Evolutionary conservation across 2,888 invertebrate species (phyloP).

Genomic region (Buathra laborator): DNA sequence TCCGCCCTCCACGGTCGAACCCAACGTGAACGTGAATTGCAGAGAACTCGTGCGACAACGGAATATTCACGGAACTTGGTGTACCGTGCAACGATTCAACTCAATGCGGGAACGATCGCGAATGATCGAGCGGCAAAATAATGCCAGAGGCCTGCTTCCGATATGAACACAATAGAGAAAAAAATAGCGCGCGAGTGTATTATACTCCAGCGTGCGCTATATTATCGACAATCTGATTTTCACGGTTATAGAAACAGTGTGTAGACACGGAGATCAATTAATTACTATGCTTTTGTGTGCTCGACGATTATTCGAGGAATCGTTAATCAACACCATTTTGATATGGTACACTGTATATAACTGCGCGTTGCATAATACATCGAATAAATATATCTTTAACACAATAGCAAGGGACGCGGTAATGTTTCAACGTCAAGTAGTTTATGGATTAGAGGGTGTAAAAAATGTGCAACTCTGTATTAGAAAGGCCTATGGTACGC

Average conservation of each 20-base stretch:
- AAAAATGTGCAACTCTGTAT: too few relatives aligned
- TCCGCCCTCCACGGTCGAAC: slow-evolving; percentile 30
- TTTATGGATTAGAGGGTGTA: too few relatives aligned
- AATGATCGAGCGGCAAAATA: slow-evolving; percentile 57
- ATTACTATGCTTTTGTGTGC: slow-evolving; percentile 43
- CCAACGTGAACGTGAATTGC: slow-evolving; percentile 28
- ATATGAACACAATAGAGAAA: slow-evolving; percentile 57
- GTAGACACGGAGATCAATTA: slow-evolving; percentile 16
- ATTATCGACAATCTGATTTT: slow-evolving; percentile 43
- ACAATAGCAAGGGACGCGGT: too few relatives aligned
- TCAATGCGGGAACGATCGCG: slow-evolving; percentile 54
- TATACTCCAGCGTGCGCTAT: slow-evolving; percentile 17
- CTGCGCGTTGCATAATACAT: too few relatives aligned
- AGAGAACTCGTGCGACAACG: slow-evolving; percentile 28
- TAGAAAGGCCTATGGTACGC: too few relatives aligned
- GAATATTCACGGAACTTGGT: slow-evolving; percentile 33
- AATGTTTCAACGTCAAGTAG: too few relatives aligned
- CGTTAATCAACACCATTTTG: background rate
- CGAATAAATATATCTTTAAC: too few relatives aligned
- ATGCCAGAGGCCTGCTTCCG: slow-evolving; percentile 59
- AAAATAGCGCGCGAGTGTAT: slow-evolving; percentile 31
- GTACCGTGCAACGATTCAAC: slow-evolving; percentile 43
- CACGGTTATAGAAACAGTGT: slow-evolving; percentile 36
- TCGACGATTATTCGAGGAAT: slow-evolving; percentile 1
- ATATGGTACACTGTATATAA: background rate